Percentiles rank a stretch among this genome's conserved stretches.
Conservation (phyloP, 2,113 vertebrate species). For the Indri indri region DNA sequence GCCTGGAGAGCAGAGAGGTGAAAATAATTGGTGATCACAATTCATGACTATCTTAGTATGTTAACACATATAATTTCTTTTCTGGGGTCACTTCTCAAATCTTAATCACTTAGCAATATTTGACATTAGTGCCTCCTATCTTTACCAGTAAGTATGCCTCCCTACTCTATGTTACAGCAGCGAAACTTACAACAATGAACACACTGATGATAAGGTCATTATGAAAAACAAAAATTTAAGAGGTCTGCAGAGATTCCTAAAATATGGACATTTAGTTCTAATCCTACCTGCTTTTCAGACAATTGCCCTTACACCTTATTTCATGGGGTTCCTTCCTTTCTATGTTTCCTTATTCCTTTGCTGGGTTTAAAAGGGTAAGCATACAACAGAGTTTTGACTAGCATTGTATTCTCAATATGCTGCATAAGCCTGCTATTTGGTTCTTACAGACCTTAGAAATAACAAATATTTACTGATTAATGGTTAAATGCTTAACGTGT, state of each 20-base stretch:
- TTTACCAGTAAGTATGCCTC: background rate
- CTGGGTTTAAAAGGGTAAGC: background rate
- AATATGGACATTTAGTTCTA: background rate
- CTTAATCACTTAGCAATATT: background rate
- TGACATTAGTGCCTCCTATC: background rate
- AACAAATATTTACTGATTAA: background rate
- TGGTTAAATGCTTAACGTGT: conserved; percentile 5
- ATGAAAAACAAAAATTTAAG: background rate
- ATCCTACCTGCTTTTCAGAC: background rate
- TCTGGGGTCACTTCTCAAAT: background rate
- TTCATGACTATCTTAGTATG: background rate
- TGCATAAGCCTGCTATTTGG: background rate
- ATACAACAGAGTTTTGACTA: background rate
- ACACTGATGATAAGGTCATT: background rate
- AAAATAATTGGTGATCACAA: background rate
- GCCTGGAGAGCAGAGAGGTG: background rate
- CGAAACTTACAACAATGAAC: background rate
- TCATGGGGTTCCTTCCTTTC: background rate
- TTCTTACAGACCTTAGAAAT: background rate
- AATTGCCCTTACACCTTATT: background rate
- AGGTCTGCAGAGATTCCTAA: background rate
- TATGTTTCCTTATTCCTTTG: background rate
- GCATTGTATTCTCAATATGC: background rate
- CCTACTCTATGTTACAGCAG: background rate
- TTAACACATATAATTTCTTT: background rate